Evolutionary conservation across 2,113 vertebrate genomes (phyloP).

Genomic region (Equus przewalskii): DNA sequence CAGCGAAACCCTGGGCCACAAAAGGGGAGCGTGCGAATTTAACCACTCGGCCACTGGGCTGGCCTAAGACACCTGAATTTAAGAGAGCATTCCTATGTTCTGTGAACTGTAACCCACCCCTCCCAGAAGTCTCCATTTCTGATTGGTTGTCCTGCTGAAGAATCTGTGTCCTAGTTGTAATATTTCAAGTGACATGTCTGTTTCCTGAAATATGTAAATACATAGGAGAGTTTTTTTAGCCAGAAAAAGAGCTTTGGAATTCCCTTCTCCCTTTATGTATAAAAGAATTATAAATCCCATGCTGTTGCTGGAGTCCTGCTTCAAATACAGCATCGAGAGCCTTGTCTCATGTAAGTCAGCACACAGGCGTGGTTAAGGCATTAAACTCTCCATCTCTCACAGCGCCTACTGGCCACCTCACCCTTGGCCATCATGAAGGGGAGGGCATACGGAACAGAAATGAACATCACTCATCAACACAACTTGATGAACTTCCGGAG

Average conservation of each 20-base stretch:
- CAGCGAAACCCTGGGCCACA: no score
- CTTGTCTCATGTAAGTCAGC: background rate
- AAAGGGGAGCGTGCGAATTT: no score
- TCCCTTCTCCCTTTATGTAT: background rate
- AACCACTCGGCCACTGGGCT: no score
- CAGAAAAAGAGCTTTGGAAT: conserved; percentile 6
- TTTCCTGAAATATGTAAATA: background rate
- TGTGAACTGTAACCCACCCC: background rate
- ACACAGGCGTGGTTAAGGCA: background rate
- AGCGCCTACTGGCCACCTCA: background rate
- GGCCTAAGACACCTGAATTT: background rate
- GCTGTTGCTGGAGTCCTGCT: background rate
- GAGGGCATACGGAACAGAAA: background rate
- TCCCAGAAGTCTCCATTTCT: background rate
- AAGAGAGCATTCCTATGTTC: background rate
- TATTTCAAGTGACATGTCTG: background rate
- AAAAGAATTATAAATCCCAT: background rate
- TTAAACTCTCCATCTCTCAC: background rate
- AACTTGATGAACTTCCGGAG: background rate
- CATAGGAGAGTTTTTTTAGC: background rate
- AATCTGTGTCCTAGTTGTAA: background rate
- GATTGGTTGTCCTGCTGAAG: background rate
- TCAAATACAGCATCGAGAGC: background rate
- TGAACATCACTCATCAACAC: background rate
- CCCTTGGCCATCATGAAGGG: background rate